Evolutionary conservation across 2,888 invertebrate species (phyloP), one percentile per base, ranked within the genome.

Genomic region (Pomacea canaliculata): DNA sequence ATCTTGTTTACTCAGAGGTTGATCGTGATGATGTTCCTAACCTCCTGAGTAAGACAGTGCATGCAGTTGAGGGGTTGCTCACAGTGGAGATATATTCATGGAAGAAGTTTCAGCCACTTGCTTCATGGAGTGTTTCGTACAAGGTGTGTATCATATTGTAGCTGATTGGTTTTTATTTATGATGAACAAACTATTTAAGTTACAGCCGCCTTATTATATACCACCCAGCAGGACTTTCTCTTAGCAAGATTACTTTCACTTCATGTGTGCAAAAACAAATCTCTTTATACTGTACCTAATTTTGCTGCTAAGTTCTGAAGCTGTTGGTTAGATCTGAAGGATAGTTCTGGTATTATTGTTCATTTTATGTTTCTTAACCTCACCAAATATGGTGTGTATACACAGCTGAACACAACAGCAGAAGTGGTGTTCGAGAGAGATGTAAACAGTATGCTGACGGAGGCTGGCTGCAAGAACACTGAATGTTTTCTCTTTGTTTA

Each of bases 401-500:
- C 80, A 62, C 78, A 88, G 87, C 63, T 86, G 7, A 84, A 83
- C 65, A 81, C 78, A 56, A 84, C 85, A 10, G 80, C 88, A 0
- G 81, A 85, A 66, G 80, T 81, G 10, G 83, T 88, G 37, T 85
- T 85, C 63, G 71, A 76, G 27, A 74, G 77, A 18, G 78, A 82
- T 62, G 16, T 85, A 7, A 69, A 71, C 19, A 60, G 68, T 7
- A 78, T 87, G 80, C 60, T 86, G 73, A 68, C 66, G 4, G 77
- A 80, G 27, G 82, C 83, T 16, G 82, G 81, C 16, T 87, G 88
- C 74, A 76, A 81, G 16, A 69, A 78, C 37, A 71, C 70, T n/a
- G 73, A 77, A 68, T 88, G 88, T 70, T 84, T 88, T 76, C 76
- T 88, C 27, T 83, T 78, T 71, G 80, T 86, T 71, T 83, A 82